Evolutionary conservation across 2,113 vertebrate genomes (phyloP).

Genomic region (Miniopterus natalensis): DNA sequence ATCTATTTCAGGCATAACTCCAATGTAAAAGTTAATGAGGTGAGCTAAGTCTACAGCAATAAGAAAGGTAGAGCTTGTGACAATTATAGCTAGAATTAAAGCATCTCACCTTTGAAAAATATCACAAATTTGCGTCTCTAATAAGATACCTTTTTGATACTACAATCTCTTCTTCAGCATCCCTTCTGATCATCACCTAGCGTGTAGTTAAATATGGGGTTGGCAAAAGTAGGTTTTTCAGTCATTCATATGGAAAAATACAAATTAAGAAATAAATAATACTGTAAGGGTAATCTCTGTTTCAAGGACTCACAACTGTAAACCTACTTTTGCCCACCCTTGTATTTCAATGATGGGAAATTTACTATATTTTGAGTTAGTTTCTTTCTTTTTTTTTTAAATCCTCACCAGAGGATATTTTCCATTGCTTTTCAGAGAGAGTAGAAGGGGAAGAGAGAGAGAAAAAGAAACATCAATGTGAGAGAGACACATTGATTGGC

Average conservation of each 20-base stretch:
- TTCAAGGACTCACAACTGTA: background rate
- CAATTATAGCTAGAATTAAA: background rate
- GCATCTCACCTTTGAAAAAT: background rate
- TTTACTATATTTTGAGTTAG: background rate
- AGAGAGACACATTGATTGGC: no score
- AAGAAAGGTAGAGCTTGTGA: background rate
- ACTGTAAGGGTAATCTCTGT: background rate
- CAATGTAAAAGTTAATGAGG: background rate
- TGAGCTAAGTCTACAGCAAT: background rate
- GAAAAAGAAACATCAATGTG: no score
- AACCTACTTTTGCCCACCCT: background rate
- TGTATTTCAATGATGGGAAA: background rate
- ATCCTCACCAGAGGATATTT: no score
- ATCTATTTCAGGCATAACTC: background rate
- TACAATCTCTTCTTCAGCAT: background rate
- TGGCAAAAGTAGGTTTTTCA: background rate
- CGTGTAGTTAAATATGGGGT: background rate
- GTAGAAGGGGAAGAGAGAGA: no score
- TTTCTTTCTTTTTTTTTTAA: no score
- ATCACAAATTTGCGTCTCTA: background rate
- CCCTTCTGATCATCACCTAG: background rate
- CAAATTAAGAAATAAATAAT: background rate
- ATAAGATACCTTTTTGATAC: background rate
- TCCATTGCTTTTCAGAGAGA: no score
- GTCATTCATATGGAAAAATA: background rate